Evolutionary conservation across 2,797 vertebrate genomes (phyloP).

Genomic region (Anabas testudineus): DNA sequence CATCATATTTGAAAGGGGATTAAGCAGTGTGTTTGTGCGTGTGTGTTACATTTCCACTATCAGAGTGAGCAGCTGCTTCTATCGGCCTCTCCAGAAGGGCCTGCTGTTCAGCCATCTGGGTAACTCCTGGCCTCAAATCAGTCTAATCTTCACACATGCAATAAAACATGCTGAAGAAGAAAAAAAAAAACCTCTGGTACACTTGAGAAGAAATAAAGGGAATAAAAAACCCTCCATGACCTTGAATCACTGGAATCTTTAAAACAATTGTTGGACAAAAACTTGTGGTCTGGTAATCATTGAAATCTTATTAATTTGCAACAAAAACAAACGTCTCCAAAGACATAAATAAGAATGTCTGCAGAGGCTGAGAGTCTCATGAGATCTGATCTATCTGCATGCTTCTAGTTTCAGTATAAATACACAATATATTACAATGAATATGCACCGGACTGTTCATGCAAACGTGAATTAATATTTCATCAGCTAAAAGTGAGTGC

Average conservation of each 20-base stretch:
- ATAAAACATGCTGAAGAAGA: slow-evolving; percentile 61
- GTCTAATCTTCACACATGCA: slow-evolving; percentile 77
- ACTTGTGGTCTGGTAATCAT: slow-evolving; percentile 38
- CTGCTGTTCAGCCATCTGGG: slow-evolving; percentile 83
- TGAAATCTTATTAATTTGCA: slow-evolving; percentile 45
- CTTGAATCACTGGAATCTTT: slow-evolving; percentile 56
- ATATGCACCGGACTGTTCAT: slow-evolving; percentile 47
- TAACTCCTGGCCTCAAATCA: slow-evolving; percentile 80
- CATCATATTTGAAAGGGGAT: slow-evolving; percentile 59
- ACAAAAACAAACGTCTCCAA: slow-evolving; percentile 36
- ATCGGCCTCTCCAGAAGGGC: slow-evolving; percentile 79
- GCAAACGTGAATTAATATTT: slow-evolving; percentile 73
- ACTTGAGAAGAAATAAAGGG: slow-evolving; percentile 48
- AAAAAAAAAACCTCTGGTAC: slow-evolving; percentile 28
- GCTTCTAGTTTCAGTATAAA: slow-evolving; percentile 34
- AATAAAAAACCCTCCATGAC: slow-evolving; percentile 58
- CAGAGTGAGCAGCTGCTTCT: slow-evolving; percentile 78
- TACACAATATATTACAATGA: slow-evolving; percentile 39
- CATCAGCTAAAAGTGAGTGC: slow-evolving; percentile 70
- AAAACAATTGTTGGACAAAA: slow-evolving; percentile 17
- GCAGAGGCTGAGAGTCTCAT: slow-evolving; percentile 27
- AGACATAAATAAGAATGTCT: slow-evolving; percentile 30
- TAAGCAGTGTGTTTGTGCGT: slow-evolving; percentile 42
- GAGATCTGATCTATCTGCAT: slow-evolving; percentile 26
- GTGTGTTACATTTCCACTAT: slow-evolving; percentile 67